Conservation (phyloP, 2,113 vertebrate species). For the Hipposideros armiger region DNA sequence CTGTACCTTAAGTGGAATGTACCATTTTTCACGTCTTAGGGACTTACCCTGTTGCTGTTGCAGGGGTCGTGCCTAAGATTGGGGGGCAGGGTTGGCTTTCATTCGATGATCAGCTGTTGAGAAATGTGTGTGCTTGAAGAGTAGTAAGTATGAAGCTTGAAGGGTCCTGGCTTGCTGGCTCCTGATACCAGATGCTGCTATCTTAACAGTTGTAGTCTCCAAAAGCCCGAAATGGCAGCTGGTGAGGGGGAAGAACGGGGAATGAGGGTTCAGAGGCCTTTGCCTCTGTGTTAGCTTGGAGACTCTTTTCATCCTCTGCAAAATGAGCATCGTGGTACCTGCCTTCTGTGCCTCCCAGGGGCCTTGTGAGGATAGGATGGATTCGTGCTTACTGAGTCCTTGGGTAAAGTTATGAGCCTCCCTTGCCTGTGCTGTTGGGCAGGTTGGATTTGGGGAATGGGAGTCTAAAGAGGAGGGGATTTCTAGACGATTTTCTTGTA, state of each 20-base stretch:
- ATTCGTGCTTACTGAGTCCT: not conserved
- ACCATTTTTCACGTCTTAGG: not conserved
- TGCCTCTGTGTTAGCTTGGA: not conserved
- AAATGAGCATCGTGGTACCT: not conserved
- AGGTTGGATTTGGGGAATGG: not conserved
- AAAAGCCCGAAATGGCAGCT: conserved; percentile 47
- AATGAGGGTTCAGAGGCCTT: not conserved
- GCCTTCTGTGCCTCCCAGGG: not conserved
- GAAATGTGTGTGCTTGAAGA: conserved; percentile 20
- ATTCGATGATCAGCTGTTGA: not conserved
- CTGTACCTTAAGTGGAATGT: not conserved
- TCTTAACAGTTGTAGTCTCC: not conserved
- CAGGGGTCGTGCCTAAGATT: not conserved
- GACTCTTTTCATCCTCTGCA: not conserved
- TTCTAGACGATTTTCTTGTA: not conserved
- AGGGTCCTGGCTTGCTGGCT: conserved; percentile 23
- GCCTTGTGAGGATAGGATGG: not conserved
- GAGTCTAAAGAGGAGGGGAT: not conserved
- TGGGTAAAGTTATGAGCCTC: not conserved
- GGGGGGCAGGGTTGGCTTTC: not conserved
- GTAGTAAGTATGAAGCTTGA: not conserved
- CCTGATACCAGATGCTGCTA: conserved; percentile 44
- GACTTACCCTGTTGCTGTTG: not conserved
- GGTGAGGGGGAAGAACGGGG: not conserved
- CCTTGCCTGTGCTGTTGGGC: not conserved